Evolutionary conservation across 2,888 invertebrate species (phyloP).

Genomic region (Ectemnius cavifrons): DNA sequence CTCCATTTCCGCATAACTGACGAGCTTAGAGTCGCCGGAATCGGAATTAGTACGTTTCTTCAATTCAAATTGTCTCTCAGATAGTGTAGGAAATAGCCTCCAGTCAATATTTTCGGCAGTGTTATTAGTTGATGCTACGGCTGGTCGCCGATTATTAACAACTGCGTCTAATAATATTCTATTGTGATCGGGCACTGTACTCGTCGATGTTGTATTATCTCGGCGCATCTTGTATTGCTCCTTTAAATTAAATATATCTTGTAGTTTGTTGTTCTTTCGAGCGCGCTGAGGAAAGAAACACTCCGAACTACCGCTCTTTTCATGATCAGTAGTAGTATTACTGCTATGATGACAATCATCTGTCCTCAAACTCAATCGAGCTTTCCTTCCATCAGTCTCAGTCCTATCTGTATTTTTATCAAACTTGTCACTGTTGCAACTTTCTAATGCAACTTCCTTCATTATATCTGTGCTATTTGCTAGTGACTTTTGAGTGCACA

Average conservation of each 20-base stretch:
- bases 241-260: conserved; percentile 62
- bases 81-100: conserved; percentile 78
- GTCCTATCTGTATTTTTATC: conserved; percentile 72
- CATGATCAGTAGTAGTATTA: conserved; percentile 62
- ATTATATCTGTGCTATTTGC: conserved; percentile 51
- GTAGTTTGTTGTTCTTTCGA: conserved; percentile 60
- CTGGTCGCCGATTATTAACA: conserved; percentile 56
- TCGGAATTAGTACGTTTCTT: conserved; percentile 66
- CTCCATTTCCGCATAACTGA: conserved; percentile 79
- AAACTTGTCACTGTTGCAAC: conserved; percentile 72
- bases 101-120: conserved; percentile 72
- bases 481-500: conserved; percentile 52
- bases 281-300: conserved; percentile 73
- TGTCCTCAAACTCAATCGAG: conserved; percentile 71
- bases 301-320: conserved; percentile 75
- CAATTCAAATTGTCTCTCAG: conserved; percentile 78
- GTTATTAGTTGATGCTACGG: conserved; percentile 60
- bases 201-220: conserved; percentile 62
- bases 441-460: conserved; percentile 64
- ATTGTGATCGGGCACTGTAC: conserved; percentile 65
- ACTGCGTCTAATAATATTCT: conserved; percentile 65
- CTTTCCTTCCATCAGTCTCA: conserved; percentile 74
- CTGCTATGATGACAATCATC: conserved; percentile 68
- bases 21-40: conserved; percentile 69
- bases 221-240: conserved; percentile 58